Percentiles rank a stretch among this genome's conserved stretches.
Evolutionary conservation across 2,797 vertebrate genomes (phyloP).

Genomic region (Fistularia tabacaria): DNA sequence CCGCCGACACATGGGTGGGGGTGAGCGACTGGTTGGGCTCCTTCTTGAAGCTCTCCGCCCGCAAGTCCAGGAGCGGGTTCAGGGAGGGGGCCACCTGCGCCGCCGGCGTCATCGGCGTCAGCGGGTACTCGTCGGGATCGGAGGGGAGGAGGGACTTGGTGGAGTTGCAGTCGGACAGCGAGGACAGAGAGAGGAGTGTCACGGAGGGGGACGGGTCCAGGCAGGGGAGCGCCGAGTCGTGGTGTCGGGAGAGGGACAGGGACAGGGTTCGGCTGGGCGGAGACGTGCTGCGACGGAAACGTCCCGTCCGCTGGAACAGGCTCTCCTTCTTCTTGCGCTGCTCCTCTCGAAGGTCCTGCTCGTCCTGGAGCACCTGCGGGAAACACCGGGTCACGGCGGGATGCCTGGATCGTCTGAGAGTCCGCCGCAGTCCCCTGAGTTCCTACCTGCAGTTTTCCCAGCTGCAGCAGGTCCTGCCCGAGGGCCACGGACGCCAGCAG

Average conservation of each 20-base stretch:
- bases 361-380: slow-evolving; percentile 77
- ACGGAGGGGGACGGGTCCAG: slow-evolving; percentile 77
- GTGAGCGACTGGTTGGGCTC: slow-evolving; percentile 89
- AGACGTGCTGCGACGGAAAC: slow-evolving; percentile 71
- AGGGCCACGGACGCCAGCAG: slow-evolving; percentile 82
- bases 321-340: slow-evolving; percentile 80
- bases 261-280: slow-evolving; percentile 74
- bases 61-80: slow-evolving; percentile 86
- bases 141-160: slow-evolving; percentile 86
- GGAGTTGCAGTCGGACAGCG: slow-evolving; percentile 89
- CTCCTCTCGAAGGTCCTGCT: slow-evolving; percentile 76
- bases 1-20: slow-evolving; percentile 83
- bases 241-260: slow-evolving; percentile 70
- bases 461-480: slow-evolving; percentile 79
- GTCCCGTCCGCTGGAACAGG: slow-evolving; percentile 80
- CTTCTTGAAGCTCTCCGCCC: slow-evolving; percentile 88
- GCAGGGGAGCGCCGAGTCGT: slow-evolving; percentile 67
- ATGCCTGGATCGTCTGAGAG: too few species aligned
- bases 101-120: slow-evolving; percentile 42
- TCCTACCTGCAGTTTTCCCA: slow-evolving; percentile 74
- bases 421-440: too few species aligned
- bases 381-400: not conserved
- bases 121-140: slow-evolving; percentile 78
- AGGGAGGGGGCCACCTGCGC: slow-evolving; percentile 38
- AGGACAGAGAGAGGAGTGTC: slow-evolving; percentile 86